These are phyloP conservation scores for Sylvietta virens DNA, from an alignment of 2,113 vertebrate genomes.

Conservation along the genomic window DNA sequence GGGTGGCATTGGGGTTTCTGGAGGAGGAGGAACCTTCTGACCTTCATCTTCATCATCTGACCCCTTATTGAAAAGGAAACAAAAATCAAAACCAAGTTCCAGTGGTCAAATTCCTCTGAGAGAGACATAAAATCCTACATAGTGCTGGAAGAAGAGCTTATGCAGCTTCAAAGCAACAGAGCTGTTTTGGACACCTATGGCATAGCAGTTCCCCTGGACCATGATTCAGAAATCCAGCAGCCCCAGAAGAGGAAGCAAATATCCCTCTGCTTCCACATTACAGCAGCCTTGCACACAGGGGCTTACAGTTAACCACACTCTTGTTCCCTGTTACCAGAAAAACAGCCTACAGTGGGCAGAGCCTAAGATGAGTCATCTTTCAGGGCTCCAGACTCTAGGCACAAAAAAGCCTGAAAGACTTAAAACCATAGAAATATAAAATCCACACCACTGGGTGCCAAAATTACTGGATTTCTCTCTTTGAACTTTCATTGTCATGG, in stretches of 20 bases:
- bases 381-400: not conserved
- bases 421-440: not conserved
- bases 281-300: not conserved
- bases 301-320: not conserved
- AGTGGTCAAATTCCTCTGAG: not conserved
- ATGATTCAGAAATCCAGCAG: not conserved
- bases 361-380: not conserved
- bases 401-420: not conserved
- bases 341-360: not conserved
- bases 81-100: not conserved
- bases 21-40: slow-evolving; percentile 90
- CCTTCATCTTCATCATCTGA: slow-evolving; percentile 96
- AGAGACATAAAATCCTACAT: not conserved
- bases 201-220: not conserved
- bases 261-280: slow-evolving; percentile 8
- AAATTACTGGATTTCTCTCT: not conserved
- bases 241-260: slow-evolving; percentile 8
- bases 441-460: not conserved
- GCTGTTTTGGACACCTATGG: not conserved
- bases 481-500: not conserved
- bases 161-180: not conserved
- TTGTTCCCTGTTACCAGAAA: not conserved
- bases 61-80: slow-evolving; percentile 71
- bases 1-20: slow-evolving; percentile 93
- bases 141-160: fast-evolving